phyloP scores from a whole-genome alignment of 1,140 invertebrate genomes.

The Sarcophaga bullata region DNA sequence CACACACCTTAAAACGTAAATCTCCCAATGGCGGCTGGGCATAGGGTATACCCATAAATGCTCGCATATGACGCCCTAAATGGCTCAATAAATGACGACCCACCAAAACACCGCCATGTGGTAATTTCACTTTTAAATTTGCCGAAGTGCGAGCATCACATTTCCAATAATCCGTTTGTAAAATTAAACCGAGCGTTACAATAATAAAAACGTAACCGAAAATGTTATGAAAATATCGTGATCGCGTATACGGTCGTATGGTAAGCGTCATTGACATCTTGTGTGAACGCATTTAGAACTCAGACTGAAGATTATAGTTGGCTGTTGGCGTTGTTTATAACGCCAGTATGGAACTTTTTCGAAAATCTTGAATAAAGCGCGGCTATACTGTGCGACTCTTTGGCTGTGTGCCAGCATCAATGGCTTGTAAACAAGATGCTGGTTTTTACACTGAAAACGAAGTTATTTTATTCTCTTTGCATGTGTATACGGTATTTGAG shows the following conservation, averaged over 20 bases:
- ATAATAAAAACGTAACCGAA: not conserved
- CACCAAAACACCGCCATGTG: constrained; percentile 64
- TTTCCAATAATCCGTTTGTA: not conserved
- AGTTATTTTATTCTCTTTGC: too few species aligned
- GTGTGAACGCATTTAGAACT: constrained; percentile 26
- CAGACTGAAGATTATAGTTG: constrained; percentile 24
- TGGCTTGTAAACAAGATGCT: too few species aligned
- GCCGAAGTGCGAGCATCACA: constrained; percentile 51
- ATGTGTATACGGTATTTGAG: too few species aligned
- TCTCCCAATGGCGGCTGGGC: constrained; percentile 72
- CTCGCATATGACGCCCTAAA: constrained; percentile 67
- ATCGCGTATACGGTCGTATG: not conserved
- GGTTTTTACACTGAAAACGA: too few species aligned
- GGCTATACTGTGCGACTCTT: too few species aligned
- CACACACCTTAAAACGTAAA: constrained; percentile 73
- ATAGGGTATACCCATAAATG: constrained; percentile 65
- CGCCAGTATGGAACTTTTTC: not conserved
- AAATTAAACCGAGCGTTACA: not conserved
- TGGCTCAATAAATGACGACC: constrained; percentile 67
- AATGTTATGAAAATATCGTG: not conserved
- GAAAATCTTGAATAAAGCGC: not conserved
- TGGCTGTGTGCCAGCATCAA: too few species aligned
- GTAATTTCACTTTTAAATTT: constrained; percentile 54
- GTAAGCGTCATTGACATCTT: constrained; percentile 27
- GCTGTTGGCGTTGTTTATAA: constrained; percentile 3